Evolutionary conservation across 2,113 vertebrate genomes (phyloP).

Genomic region (Hemibagrus wyckioides): DNA sequence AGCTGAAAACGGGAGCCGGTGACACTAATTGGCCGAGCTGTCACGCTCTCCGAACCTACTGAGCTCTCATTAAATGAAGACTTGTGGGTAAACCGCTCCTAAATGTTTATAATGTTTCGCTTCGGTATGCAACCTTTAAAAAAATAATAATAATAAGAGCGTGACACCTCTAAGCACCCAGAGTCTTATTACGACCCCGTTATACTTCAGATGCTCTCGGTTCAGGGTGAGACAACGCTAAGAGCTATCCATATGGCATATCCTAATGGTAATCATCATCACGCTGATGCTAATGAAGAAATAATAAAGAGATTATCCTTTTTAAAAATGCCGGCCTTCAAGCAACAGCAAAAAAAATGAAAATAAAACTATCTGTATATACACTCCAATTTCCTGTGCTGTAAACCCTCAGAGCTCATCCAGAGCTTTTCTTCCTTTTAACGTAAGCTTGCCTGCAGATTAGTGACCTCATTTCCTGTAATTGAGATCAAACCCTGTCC

Average conservation of each 20-base stretch:
- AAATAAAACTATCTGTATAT: background rate
- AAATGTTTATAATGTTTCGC: background rate
- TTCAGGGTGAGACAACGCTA: background rate
- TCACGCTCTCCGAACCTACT: background rate
- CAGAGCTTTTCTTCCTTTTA: background rate
- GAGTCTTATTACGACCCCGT: background rate
- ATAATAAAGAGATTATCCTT: constrained; percentile 20
- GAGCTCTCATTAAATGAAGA: background rate
- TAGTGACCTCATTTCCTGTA: constrained; percentile 9
- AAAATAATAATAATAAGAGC: background rate
- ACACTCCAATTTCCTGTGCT: background rate
- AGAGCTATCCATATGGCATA: background rate
- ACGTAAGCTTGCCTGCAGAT: background rate
- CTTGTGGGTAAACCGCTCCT: constrained; percentile 1
- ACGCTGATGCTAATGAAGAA: constrained; percentile 28
- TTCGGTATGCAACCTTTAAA: background rate
- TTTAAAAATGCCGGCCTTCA: background rate
- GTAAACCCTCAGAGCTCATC: background rate
- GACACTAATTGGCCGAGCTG: constrained; percentile 15
- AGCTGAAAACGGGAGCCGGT: background rate
- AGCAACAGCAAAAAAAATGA: background rate
- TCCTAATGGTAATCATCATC: constrained; percentile 14
- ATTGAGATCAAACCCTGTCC: background rate
- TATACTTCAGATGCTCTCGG: background rate
- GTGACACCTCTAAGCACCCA: background rate